Evolutionary conservation across 2,797 vertebrate genomes (phyloP), one percentile per base, ranked within the genome.

Genomic region (Pampus argenteus): DNA sequence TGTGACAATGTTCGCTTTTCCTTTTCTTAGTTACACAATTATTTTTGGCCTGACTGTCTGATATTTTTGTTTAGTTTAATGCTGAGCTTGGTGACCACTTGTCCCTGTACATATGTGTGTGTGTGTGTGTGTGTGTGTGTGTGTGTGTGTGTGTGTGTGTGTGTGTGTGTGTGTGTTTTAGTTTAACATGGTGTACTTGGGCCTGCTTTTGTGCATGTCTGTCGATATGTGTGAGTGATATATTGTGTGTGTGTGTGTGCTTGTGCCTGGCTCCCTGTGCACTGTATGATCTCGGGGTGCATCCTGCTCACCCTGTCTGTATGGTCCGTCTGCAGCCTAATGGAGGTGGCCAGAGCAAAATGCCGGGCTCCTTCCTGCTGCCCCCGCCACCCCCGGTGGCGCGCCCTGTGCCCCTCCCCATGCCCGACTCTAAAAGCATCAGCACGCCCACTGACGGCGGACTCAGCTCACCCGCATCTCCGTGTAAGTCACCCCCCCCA

Each of bases 281-380:
- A 79, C 74, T 87, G 86, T 83, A 57, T 85, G 74, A 84, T 85
- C 66, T 88, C 61, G 80, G 89, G 86, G 88, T 86, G 90, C 88
- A 73, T 87, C 79, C 74, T 64, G 92, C 92, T 95, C 94, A 95
- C 95, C 95, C 93, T 96, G 93, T 96, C 94, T 96, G 94, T 96
- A 95, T 96, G 90, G 88, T 90, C 88, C 89, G 92, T 97, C 95
- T 95, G 95, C 96, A 97, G 96, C 96, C 95, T 93, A 96, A 96
- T 95, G 96, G 96, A 95, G 95, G 96, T 93, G 94, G 96, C 95
- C 97, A 97, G 95, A 96, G 95, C 95, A 98, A 98, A 96, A 96
- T 97, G 95, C 94, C 96, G 93, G 94, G 96, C 94, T 97, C 97
- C 94, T 97, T 97, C 96, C 95, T 97, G 95, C 95, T 97, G 95